A percentile compares a stretch with the other conserved stretches of the same genome.
Conservation (phyloP, 1,140 invertebrate genomes). For the Argopecten irradians region DNA sequence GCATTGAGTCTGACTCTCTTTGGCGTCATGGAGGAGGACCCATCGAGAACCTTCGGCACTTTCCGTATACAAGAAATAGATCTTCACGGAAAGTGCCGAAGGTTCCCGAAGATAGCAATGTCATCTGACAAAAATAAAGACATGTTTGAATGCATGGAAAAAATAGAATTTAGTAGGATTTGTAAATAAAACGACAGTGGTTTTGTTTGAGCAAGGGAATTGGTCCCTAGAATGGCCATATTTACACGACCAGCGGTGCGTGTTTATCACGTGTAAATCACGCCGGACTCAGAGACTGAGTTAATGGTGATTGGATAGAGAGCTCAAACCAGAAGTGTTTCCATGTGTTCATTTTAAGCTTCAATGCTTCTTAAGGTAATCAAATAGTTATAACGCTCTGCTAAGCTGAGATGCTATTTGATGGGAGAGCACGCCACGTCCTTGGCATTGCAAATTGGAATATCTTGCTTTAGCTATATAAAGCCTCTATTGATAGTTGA, state of each 20-base stretch:
- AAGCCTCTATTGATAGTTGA: no score
- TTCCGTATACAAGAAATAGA: no score
- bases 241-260: neutral
- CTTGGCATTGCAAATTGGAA: no score
- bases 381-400: neutral
- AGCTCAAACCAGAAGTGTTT: neutral
- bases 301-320: neutral
- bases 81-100: no score
- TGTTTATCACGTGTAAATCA: neutral
- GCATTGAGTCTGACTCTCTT: no score
- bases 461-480: no score
- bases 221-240: neutral
- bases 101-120: no score
- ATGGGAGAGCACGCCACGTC: no score
- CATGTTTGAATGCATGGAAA: neutral
- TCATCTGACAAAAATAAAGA: neutral
- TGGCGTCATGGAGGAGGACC: no score
- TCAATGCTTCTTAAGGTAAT: neutral
- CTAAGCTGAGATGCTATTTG: neutral
- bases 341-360: conserved; percentile 16
- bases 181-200: conserved; percentile 16
- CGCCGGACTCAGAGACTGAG: neutral
- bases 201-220: neutral
- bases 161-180: neutral
- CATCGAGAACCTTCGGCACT: no score